Evolutionary conservation across 2,888 invertebrate species (phyloP), one percentile per base, ranked within the genome.

Genomic region (Drosophila rellima): DNA sequence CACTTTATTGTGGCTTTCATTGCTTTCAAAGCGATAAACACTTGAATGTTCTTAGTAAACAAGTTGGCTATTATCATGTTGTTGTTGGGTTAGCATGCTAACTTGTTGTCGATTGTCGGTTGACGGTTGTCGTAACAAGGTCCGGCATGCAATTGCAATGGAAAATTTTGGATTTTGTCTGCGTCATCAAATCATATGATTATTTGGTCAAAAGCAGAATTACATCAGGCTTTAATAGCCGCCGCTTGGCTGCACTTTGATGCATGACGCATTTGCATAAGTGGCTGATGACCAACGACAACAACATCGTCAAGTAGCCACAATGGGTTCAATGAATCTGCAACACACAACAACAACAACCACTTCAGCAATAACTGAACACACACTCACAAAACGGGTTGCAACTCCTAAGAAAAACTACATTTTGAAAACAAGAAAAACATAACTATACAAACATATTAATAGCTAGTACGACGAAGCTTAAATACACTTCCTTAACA

Each of bases 311-410:
- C 40, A 42, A 72, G 20, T 56, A 52, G 29, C 26, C 44, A 56
- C 59, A 71, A 67, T 68, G 62, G 66, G 76, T 80, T 78, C 70
- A 82, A 66, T 78, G 78, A 69, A 74, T 78, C 62, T 70, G 72
- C 79, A 68, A 65, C 33, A 44, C 23, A 33, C 44, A 55, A 44
- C 10, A 56, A 56, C 56, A 45, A 15, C 50, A 33, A 13, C 20
- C 26, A 35, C 50, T 17, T 44, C 44, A 44, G 4, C 42, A 15
- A 55, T 35, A 55, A 29, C 48, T 13, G 13, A 42, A 8, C 26
- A 45, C 13, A 56, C 47, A 55, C 33, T 50, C 18, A 20, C 26
- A 44, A 33, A 57, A 64, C 63, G 18, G 26, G 64, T 64, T 59
- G 59, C 44, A 44, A 35, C 15, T 55, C 18, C 20, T 29, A 44